Evolutionary conservation across 2,797 vertebrate genomes (phyloP).

Genomic region (Schizothorax lantsangensis): DNA sequence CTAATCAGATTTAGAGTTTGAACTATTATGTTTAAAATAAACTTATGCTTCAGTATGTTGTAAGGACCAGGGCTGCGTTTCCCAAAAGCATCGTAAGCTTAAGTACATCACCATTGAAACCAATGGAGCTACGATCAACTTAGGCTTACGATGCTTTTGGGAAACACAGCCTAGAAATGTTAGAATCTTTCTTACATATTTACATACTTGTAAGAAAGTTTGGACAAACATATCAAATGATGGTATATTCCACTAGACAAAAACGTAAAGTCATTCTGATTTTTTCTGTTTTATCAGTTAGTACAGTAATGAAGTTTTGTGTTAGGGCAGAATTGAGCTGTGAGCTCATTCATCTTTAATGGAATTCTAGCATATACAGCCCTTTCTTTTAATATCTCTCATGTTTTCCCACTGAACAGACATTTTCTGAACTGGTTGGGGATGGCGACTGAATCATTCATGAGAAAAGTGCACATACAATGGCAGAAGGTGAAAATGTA

Average conservation of each 20-base stretch:
- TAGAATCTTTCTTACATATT: background rate
- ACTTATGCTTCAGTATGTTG: background rate
- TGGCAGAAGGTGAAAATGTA: background rate
- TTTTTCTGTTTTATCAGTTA: background rate
- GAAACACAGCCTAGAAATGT: background rate
- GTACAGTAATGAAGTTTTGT: background rate
- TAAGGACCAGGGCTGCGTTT: no score
- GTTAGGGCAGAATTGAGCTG: slow-evolving; percentile 63
- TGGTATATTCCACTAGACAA: background rate
- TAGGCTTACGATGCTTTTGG: no score
- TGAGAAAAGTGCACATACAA: slow-evolving; percentile 50
- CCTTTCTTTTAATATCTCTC: slow-evolving; percentile 65
- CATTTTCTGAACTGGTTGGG: slow-evolving; percentile 61
- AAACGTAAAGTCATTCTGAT: background rate
- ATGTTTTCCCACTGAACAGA: slow-evolving; percentile 63
- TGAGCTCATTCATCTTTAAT: slow-evolving; percentile 73
- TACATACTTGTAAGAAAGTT: background rate
- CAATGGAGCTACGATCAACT: no score
- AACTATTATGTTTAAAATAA: background rate
- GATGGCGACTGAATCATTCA: slow-evolving; percentile 70
- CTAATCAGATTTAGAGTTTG: background rate
- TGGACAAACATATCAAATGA: background rate
- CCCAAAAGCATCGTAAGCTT: background rate
- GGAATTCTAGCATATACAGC: slow-evolving; percentile 70
- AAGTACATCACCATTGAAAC: no score